Conservation (phyloP, 2,113 vertebrate genomes). For the Origma solitaria region DNA sequence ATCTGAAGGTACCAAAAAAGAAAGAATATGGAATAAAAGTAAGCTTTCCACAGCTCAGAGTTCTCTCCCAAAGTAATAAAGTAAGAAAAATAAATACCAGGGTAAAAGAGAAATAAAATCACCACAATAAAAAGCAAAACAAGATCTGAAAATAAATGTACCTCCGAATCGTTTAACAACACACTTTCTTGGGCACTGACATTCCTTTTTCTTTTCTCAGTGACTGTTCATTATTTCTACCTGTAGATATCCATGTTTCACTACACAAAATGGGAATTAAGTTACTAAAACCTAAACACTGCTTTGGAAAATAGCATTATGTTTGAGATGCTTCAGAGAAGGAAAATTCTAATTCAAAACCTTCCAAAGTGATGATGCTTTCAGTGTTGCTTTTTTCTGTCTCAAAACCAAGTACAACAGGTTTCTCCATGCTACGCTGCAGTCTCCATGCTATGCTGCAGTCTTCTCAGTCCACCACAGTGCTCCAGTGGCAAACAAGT, state of each 20-base stretch:
- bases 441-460: background rate
- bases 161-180: background rate
- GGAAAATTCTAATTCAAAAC: background rate
- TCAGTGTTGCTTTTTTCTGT: background rate
- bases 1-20: background rate
- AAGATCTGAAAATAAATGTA: background rate
- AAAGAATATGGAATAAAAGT: background rate
- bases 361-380: background rate
- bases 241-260: background rate
- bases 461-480: background rate
- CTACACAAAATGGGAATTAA: background rate
- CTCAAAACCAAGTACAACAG: fast-evolving
- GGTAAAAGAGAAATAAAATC: background rate
- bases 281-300: background rate
- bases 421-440: background rate
- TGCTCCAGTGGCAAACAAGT: background rate
- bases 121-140: background rate
- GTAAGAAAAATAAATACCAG: background rate
- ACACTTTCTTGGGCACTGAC: background rate
- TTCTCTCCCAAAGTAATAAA: background rate
- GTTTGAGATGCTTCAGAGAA: background rate
- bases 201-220: background rate
- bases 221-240: background rate
- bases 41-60: background rate
- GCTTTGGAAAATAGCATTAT: background rate